Percentiles rank a stretch among this genome's conserved stretches.
phyloP scores from a whole-genome alignment of 1,140 invertebrate genomes.

The Ostrea edulis region DNA sequence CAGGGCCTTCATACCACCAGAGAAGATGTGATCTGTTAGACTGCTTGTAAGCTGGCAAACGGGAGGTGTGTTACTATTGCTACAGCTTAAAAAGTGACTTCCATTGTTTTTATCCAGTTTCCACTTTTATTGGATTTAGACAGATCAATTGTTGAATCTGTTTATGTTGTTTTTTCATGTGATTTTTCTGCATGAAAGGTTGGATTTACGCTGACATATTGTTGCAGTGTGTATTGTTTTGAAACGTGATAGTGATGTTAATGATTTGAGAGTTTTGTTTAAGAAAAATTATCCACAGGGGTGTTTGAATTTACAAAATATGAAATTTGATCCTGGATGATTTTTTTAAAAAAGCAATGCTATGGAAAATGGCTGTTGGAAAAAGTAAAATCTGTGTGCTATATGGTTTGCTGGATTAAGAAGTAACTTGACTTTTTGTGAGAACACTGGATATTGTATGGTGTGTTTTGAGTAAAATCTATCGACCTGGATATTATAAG shows the following conservation, averaged over 20 bases:
- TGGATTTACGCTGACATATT: not conserved
- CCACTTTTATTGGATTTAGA: slow-evolving; percentile 20
- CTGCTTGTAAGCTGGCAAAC: slow-evolving; percentile 21
- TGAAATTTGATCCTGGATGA: slow-evolving; percentile 31
- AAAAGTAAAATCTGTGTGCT: not conserved
- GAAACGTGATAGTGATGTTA: slow-evolving; percentile 21
- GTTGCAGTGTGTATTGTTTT: slow-evolving; percentile 22
- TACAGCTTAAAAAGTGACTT: not conserved
- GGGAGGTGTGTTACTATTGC: slow-evolving; percentile 34
- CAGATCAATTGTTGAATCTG: not conserved
- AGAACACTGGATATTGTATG: not conserved
- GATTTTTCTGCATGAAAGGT: not conserved
- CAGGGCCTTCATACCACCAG: slow-evolving; percentile 29
- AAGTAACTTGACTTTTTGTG: not conserved
- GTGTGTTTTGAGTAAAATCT: not conserved
- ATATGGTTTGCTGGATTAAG: not conserved
- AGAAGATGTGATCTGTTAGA: slow-evolving; percentile 37
- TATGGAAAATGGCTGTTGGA: not conserved
- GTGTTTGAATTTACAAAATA: slow-evolving; percentile 19
- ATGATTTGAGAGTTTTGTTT: not conserved
- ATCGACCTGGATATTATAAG: slow-evolving; percentile 23
- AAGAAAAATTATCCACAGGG: not conserved
- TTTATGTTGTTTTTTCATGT: not conserved
- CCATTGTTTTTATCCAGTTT: slow-evolving; percentile 32
- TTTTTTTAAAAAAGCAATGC: not conserved